These are phyloP conservation scores for Zeugodacus cucurbitae DNA, from an alignment of 1,140 invertebrate species.

Conservation along the genomic window DNA sequence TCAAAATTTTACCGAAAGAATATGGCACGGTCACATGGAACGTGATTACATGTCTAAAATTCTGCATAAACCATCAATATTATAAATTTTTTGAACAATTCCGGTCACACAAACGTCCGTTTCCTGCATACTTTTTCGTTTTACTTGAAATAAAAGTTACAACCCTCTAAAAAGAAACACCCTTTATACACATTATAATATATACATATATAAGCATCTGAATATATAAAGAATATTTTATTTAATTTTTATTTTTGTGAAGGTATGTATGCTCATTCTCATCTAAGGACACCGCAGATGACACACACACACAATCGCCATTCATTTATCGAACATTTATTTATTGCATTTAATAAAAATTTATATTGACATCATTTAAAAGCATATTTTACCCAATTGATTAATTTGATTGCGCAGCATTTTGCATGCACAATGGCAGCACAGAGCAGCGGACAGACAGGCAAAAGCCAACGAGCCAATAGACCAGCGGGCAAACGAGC, in stretches of 20 bases:
- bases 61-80: no score
- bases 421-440: background rate
- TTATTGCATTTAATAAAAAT: slow-evolving; percentile 41
- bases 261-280: background rate
- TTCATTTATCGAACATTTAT: slow-evolving; percentile 18
- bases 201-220: background rate
- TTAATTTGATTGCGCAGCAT: slow-evolving; percentile 36
- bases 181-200: background rate
- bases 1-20: no score
- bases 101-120: no score
- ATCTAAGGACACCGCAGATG: background rate
- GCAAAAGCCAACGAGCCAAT: background rate
- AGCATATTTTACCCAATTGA: slow-evolving; percentile 27
- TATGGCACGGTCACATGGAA: no score
- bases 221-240: background rate
- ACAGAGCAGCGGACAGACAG: background rate
- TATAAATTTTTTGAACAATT: no score
- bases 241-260: background rate
- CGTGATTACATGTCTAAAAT: no score
- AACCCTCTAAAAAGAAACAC: no score
- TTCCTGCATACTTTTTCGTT: no score
- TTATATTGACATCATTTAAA: slow-evolving; percentile 40
- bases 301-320: background rate
- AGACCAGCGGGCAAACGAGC: background rate
- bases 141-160: no score